Base-by-base conservation (phyloP, 2,888 invertebrate species). In the Drosophila monieri region DNA sequence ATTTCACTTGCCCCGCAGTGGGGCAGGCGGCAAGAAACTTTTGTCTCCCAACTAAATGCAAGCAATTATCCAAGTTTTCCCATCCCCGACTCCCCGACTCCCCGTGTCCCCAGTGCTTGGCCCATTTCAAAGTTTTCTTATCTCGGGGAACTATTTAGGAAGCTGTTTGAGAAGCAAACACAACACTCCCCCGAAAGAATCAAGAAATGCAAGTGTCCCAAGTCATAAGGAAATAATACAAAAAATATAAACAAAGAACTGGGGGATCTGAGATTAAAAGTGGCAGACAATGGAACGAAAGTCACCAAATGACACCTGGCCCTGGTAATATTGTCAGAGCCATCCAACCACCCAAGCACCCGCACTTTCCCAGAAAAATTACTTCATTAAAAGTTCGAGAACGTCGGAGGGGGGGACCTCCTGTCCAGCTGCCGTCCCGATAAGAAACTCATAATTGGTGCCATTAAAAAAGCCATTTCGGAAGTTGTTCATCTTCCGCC, bases 361-460 rank as follows among this genome's bases (percentile, higher is more conserved):
- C 47, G 15, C 49, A 52, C 14, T 23, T 25, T 23, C 53, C 15
- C 52, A 51, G 76, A 84, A 73, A 83, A 83, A 81, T 83, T 72
- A 88, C 88, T 88, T 81, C 81, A 81, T 81, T 85, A 81, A 81
- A 81, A 81, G 57, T 88, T 88, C 47, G 47, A 76, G 73, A 68
- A 57, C 27, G 27, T 27, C 27, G 27, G 9, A 27, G 27, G 27
- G 27, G 66, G 73, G 77, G 58, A 68, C 58, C 57, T 59, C 57
- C 74, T 61, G 73, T 58, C 62, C 76, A 88, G 88, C 85, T 87
- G 74, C 75, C 81, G 74, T 66, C 61, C 73, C 76, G 86, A 86
- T 86, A 86, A 86, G 89, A 86, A 89, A 86, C 88, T 89, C 88
- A 89, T 86, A 86, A 86, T 86, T 86, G 88, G 74, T 81, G 88